These are phyloP conservation scores for Pelosia muscerda DNA, from an alignment of 2,888 invertebrate species.

Conservation along the genomic window DNA sequence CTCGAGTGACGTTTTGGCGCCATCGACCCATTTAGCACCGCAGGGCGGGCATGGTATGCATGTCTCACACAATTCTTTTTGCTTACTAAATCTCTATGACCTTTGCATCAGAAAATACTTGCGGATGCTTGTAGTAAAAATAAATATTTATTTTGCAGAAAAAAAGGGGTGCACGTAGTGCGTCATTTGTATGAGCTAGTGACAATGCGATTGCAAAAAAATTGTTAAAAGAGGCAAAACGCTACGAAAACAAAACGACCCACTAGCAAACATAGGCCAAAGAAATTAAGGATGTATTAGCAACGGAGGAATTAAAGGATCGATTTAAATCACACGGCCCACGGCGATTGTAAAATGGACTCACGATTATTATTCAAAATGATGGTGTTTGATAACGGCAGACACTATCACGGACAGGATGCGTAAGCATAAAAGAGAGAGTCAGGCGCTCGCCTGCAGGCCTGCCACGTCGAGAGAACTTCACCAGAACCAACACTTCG, in stretches of 20 bases:
- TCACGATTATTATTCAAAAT: conserved; percentile 79
- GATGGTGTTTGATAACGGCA: conserved; percentile 80
- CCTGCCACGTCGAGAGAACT: conserved; percentile 77
- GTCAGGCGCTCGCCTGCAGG: conserved; percentile 82
- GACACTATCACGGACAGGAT: conserved; percentile 80
- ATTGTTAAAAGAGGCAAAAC: conserved; percentile 73
- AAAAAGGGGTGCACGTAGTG: conserved; percentile 82
- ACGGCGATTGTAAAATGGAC: conserved; percentile 85
- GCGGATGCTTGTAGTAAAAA: conserved; percentile 62
- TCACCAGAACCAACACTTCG: conserved; percentile 69
- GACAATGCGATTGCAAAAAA: conserved; percentile 83
- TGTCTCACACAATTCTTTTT: conserved; percentile 69
- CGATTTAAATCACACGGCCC: conserved; percentile 82
- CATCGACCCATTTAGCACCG: conserved; percentile 84
- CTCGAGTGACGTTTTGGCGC: conserved; percentile 83
- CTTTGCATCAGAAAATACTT: conserved; percentile 50
- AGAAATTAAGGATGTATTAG: conserved; percentile 85
- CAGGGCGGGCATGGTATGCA: conserved; percentile 75
- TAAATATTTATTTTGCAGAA: conserved; percentile 76
- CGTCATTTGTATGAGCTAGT: conserved; percentile 81
- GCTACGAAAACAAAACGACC: conserved; percentile 70
- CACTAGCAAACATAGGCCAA: conserved; percentile 84
- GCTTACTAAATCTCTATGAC: conserved; percentile 67
- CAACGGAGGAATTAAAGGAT: conserved; percentile 77
- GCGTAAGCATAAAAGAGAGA: conserved; percentile 85